Conservation (phyloP, 2,797 vertebrate genomes). For the Sebastes matsubarae region DNA sequence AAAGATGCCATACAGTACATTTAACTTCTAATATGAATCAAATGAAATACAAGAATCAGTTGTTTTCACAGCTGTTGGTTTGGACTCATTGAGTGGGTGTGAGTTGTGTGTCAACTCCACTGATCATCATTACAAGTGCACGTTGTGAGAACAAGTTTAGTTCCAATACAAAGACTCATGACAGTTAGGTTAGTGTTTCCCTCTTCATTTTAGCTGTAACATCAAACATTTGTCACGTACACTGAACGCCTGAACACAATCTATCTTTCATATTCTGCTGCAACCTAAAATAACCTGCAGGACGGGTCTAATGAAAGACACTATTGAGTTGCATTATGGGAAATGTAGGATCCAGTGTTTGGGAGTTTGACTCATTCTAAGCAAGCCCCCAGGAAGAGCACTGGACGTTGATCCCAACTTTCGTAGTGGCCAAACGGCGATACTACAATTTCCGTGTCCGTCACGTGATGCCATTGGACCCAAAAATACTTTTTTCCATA, state of each 20-base stretch:
- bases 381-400: too few species aligned
- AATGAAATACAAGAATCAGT: neutral
- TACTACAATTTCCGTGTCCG: too few species aligned
- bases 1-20: neutral
- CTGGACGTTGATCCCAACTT: too few species aligned
- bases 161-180: neutral
- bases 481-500: too few species aligned
- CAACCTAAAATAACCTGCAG: neutral
- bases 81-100: neutral
- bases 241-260: too few species aligned
- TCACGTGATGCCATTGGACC: too few species aligned
- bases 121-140: neutral
- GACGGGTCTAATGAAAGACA: neutral
- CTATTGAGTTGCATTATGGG: neutral
- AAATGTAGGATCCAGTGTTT: neutral
- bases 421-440: too few species aligned
- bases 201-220: neutral
- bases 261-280: neutral
- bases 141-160: neutral
- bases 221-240: neutral
- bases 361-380: neutral
- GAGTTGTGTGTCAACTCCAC: constrained; percentile 1
- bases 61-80: constrained; percentile 32
- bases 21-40: neutral
- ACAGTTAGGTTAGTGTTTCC: neutral